Base-by-base conservation (phyloP, 2,888 invertebrate species). In the Acanthosepion esculentum region DNA sequence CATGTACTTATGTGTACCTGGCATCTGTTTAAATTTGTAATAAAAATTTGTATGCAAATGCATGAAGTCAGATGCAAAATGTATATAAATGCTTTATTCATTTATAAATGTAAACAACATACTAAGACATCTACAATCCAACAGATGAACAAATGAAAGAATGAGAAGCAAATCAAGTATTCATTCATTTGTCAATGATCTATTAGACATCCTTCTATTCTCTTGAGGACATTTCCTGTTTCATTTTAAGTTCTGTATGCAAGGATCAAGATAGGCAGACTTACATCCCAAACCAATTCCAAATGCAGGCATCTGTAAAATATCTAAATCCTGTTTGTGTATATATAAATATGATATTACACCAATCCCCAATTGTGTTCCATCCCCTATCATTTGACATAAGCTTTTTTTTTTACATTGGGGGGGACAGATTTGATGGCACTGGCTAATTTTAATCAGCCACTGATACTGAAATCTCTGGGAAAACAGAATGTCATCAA, bases 371-470 rank as follows among this genome's bases (percentile, higher is more conserved):
- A 78, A 78, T 33, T 78, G 78, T 78, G 18, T 15, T 12, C n/a
- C n/a, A n/a, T 78, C 7, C 23, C 59, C 7, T 23, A 7, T 78
- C 78, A 78, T 78, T 78, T 78, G n/a, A 78, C 15, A 33, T 78
- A 12, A 78, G n/a, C n/a, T 78, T n/a, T n/a, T n/a, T 78, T 78
- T n/a, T n/a, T n/a, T 64, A 26, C 26, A 26, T 64, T 64, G 64
- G 23, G 18, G 18, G 26, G 78, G 78, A 78, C 78, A 78, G 78
- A 78, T 78, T 78, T n/a, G n/a, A 78, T n/a, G n/a, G 78, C 78
- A 78, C n/a, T 33, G 78, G n/a, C n/a, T 78, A 78, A 78, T 78
- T 78, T 78, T 78, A 78, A 78, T 78, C 78, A 78, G 78, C n/a
- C n/a, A 12, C n/a, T n/a, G 78, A 78, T 78, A 78, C n/a, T n/a